phyloP scores from a whole-genome alignment of 2,888 invertebrate genomes.

The Agriopis aurantiaria region DNA sequence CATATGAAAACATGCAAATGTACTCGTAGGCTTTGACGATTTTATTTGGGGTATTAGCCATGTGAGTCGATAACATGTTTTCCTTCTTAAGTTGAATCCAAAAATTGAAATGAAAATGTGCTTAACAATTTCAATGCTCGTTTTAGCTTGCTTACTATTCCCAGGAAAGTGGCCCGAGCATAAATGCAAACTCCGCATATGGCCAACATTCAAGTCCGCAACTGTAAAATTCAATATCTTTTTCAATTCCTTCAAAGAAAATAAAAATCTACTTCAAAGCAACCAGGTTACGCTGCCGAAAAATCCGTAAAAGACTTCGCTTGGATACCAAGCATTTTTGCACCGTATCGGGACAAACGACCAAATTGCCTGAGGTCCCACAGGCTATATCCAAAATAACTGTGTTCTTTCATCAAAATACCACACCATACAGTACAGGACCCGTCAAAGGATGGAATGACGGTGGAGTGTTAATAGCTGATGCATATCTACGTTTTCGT shows the following conservation, averaged over 20 bases:
- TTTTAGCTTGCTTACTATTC: slow-evolving; percentile 14
- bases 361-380: slow-evolving; percentile 57
- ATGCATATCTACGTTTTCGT: slow-evolving; percentile 69
- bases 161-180: slow-evolving; percentile 43
- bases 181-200: slow-evolving; percentile 27
- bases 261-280: slow-evolving; percentile 40
- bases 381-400: slow-evolving; percentile 61
- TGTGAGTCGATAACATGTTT: neutral
- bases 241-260: slow-evolving; percentile 44
- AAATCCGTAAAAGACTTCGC: slow-evolving; percentile 39
- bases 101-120: neutral
- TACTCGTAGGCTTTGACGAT: slow-evolving; percentile 21
- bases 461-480: slow-evolving; percentile 70
- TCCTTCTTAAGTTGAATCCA: neutral
- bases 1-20: slow-evolving; percentile 47
- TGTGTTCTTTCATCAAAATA: slow-evolving; percentile 62
- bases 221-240: slow-evolving; percentile 42
- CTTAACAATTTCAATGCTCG: neutral
- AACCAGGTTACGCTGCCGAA: slow-evolving; percentile 41
- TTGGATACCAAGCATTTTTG: slow-evolving; percentile 45
- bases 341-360: slow-evolving; percentile 53
- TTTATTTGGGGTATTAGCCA: slow-evolving; percentile 14
- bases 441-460: slow-evolving; percentile 62
- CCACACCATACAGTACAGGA: slow-evolving; percentile 52
- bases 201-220: slow-evolving; percentile 20